Conservation (phyloP, 2,797 vertebrate genomes). For the Arrhamphus sclerolepis region DNA sequence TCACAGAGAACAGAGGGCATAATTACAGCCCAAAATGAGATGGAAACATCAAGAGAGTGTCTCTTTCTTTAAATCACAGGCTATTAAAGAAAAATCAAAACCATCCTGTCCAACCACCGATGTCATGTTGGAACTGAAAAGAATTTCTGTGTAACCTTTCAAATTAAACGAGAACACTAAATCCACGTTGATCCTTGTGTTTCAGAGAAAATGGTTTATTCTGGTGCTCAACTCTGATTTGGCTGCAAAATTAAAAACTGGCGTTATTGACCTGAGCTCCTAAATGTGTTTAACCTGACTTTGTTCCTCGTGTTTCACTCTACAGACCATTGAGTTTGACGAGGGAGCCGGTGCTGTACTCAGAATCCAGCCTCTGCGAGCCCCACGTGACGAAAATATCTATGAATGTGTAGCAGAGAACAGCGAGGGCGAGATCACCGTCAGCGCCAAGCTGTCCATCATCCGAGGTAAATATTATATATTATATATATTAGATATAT, state of each 20-base stretch:
- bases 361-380: slow-evolving; percentile 94
- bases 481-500: slow-evolving; percentile 44
- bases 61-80: not conserved
- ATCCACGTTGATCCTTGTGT: not conserved
- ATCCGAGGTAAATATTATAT: slow-evolving; percentile 88
- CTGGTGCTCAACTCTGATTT: too few relatives aligned
- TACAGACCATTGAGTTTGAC: slow-evolving; percentile 95
- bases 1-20: slow-evolving; percentile 46
- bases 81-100: not conserved
- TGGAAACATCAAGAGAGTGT: slow-evolving; percentile 17
- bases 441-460: slow-evolving; percentile 95
- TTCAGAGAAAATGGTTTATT: not conserved
- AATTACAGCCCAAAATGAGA: slow-evolving; percentile 53
- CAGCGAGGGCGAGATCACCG: slow-evolving; percentile 87
- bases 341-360: slow-evolving; percentile 94
- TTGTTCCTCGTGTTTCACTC: not conserved
- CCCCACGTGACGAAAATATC: slow-evolving; percentile 94
- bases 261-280: not conserved
- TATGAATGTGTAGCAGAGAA: slow-evolving; percentile 97
- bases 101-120: not conserved
- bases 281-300: slow-evolving; percentile 1
- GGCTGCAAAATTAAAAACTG: not conserved
- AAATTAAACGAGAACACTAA: not conserved
- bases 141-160: not conserved
- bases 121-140: not conserved